Evolutionary conservation across 1,140 invertebrate genomes (phyloP), one percentile per base, ranked within the genome.

Genomic region (Zaprionus lachaisei): DNA sequence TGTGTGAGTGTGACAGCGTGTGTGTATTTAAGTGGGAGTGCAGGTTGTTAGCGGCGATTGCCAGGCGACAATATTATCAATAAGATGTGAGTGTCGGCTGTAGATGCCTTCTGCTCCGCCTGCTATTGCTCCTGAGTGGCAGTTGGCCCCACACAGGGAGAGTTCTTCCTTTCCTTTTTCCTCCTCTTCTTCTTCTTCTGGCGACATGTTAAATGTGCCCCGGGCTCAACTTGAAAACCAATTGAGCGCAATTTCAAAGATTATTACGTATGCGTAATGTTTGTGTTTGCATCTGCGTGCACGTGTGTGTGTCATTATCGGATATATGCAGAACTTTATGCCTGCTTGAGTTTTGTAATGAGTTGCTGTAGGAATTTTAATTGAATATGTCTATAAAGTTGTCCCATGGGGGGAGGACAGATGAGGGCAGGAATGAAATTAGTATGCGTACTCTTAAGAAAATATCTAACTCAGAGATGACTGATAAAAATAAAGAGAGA

Each of bases 191-290:
- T n/a, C 44, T 55, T 34, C 15, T 15, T 63, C 72, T 77, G 63
- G 61, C 63, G 67, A 73, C 55, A 73, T 60, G 44, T 57, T 26
- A 73, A 62, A 47, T 56, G 38, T 20, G 67, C 72, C 83, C 69
- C 70, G 66, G 77, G 83, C 83, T 58, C 82, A 79, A 76, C 80
- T 80, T 80, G 76, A 81, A 73, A 87, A 81, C 83, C 83, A 87
- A 89, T 87, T 81, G 81, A 81, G 81, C 67, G 84, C 74, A 89
- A 87, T 87, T 89, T 89, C 73, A 72, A 72, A 84, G 87, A 89
- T 81, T 89, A 89, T 87, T 87, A 89, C 78, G 62, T 83, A 84
- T 83, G 71, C 74, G 73, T 60, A 58, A 78, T 72, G 62, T 56
- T 5, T 49, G 9, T 63, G 24, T 20, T 22, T 34, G 37, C 17